A percentile compares a stretch with the other conserved stretches of the same genome.
Conservation (phyloP, 1,140 invertebrate species). For the Calycopis cecrops region DNA sequence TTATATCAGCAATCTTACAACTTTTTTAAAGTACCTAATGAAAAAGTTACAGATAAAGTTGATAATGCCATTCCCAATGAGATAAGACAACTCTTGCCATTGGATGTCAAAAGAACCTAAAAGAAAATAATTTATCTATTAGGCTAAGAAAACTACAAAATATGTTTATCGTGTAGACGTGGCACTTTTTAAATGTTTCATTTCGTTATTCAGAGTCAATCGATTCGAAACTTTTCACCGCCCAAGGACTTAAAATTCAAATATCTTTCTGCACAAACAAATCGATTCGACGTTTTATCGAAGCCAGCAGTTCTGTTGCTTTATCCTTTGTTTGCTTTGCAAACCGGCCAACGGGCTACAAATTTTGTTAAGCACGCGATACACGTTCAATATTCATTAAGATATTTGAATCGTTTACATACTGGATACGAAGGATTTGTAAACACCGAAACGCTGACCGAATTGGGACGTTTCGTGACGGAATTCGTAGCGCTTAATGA, state of each 20-base stretch:
- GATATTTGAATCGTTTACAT: constrained; percentile 7
- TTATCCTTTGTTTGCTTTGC: neutral
- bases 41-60: too few relatives aligned
- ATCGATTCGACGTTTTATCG: constrained; percentile 3
- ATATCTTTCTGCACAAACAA: constrained; percentile 6
- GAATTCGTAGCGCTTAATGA: constrained; percentile 1
- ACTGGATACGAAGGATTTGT: neutral
- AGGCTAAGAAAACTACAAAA: too few relatives aligned
- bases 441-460: constrained; percentile 8
- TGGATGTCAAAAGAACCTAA: too few relatives aligned
- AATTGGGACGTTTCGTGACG: neutral
- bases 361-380: constrained; percentile 6
- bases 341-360: neutral
- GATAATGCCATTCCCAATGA: too few relatives aligned
- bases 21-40: too few relatives aligned
- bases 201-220: neutral
- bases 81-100: too few relatives aligned
- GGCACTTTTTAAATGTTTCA: too few relatives aligned
- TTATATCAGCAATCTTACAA: too few relatives aligned
- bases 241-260: constrained; percentile 1
- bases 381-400: constrained; percentile 8
- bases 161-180: too few relatives aligned
- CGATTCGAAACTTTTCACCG: neutral
- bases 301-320: neutral
- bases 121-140: too few relatives aligned